Conservation (phyloP, 1,140 invertebrate genomes). For the Euglossa dilemma region DNA sequence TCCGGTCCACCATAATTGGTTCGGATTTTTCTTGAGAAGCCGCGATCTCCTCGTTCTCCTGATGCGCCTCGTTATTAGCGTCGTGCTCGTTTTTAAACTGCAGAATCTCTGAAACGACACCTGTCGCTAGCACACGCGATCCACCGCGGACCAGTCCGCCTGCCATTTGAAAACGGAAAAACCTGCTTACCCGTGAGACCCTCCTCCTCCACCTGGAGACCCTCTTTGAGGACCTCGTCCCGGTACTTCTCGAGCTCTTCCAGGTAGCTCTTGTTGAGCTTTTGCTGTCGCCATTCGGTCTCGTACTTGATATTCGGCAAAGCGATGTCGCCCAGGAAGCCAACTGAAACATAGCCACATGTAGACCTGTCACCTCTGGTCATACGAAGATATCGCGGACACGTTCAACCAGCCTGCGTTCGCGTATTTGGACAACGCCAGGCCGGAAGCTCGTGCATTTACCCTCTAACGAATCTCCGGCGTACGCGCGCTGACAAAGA, state of each 20-base stretch:
- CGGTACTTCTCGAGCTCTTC: constrained; percentile 90
- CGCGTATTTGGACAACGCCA: background rate
- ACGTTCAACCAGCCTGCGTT: too few species aligned
- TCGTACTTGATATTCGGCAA: constrained; percentile 86
- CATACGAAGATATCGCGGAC: too few species aligned
- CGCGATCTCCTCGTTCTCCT: constrained; percentile 54
- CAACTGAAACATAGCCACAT: constrained; percentile 83
- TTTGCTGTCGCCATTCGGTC: constrained; percentile 82
- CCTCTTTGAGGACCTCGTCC: constrained; percentile 90
- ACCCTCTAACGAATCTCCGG: background rate
- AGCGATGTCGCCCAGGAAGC: constrained; percentile 91
- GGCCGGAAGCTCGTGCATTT: background rate
- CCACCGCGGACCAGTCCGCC: too few species aligned
- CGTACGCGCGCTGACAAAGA: background rate
- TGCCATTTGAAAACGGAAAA: too few species aligned
- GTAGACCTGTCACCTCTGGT: too few species aligned
- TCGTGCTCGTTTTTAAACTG: constrained; percentile 74
- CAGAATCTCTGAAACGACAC: constrained; percentile 72
- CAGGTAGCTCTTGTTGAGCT: constrained; percentile 86
- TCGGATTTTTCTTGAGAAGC: constrained; percentile 63
- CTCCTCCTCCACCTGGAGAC: constrained; percentile 91
- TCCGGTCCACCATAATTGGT: constrained; percentile 65
- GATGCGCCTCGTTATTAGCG: constrained; percentile 38
- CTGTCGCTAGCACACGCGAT: constrained; percentile 1
- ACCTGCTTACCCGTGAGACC: constrained; percentile 85